These are phyloP conservation scores for Peromyscus polionotus DNA, from an alignment of 2,113 vertebrate genomes.

Conservation along the genomic window DNA sequence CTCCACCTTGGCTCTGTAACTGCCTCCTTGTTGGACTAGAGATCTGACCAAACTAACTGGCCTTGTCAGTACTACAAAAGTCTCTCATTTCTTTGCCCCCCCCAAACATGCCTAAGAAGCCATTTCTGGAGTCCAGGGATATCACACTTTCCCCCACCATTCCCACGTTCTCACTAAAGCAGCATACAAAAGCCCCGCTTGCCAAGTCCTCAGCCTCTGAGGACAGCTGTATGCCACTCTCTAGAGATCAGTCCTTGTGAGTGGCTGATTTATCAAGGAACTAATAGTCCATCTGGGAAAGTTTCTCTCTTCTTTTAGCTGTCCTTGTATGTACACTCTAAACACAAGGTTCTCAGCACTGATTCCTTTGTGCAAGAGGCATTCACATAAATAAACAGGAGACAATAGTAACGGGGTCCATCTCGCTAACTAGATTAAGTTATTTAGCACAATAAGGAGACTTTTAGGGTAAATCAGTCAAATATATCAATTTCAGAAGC, in stretches of 20 bases:
- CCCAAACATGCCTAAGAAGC: neutral
- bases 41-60: slow-evolving; percentile 51
- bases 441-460: slow-evolving; percentile 44
- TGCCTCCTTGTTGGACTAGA: neutral
- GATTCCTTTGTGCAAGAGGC: slow-evolving; percentile 36
- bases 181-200: neutral
- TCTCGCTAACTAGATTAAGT: slow-evolving; percentile 51
- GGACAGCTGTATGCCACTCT: neutral
- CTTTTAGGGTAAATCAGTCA: slow-evolving; percentile 22
- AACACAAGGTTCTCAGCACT: slow-evolving; percentile 19
- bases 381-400: slow-evolving; percentile 4
- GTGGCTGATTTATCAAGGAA: slow-evolving; percentile 48
- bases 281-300: neutral
- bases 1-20: slow-evolving; percentile 59
- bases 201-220: slow-evolving; percentile 1
- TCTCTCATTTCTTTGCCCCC: neutral
- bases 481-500: slow-evolving; percentile 42
- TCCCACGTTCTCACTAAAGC: neutral
- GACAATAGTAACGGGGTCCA: neutral
- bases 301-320: slow-evolving; percentile 54
- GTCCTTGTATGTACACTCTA: slow-evolving; percentile 6
- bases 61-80: slow-evolving; percentile 16
- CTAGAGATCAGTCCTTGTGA: neutral
- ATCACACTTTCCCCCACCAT: neutral
- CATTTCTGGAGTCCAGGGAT: slow-evolving; percentile 14